Evolutionary conservation across 2,888 invertebrate species (phyloP).

Genomic region (Stramonita haemastoma): DNA sequence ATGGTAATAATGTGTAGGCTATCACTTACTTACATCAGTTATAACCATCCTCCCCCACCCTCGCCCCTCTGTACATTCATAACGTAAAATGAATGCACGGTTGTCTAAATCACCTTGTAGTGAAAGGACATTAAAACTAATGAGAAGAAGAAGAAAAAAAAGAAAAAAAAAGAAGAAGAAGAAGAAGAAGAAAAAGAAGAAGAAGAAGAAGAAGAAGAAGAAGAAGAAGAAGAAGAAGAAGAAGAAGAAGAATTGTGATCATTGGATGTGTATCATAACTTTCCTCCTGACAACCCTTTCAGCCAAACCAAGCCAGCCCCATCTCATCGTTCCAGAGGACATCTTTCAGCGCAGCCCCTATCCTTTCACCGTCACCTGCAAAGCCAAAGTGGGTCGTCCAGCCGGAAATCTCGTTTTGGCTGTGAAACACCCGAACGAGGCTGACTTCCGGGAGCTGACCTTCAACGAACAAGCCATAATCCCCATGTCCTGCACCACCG

Average conservation of each 20-base stretch:
- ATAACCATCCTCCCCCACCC: no score
- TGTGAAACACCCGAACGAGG: constrained; percentile 32
- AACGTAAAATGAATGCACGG: no score
- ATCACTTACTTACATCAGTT: no score
- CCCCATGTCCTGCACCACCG: constrained; percentile 31
- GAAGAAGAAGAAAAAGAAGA: background rate
- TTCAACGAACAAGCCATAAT: constrained; percentile 34
- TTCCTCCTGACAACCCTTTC: background rate
- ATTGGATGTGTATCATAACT: background rate
- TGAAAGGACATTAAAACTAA: no score
- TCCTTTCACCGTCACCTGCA: constrained; percentile 34
- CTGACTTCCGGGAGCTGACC: constrained; percentile 28
- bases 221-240: background rate
- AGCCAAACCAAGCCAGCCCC: constrained; percentile 35
- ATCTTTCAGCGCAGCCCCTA: background rate
- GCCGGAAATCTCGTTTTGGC: constrained; percentile 35
- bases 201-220: background rate
- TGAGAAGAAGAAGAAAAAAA: background rate
- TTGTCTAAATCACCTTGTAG: no score
- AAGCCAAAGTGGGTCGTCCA: constrained; percentile 44
- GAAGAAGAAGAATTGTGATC: background rate
- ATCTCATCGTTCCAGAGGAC: constrained; percentile 5
- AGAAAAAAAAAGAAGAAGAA: background rate
- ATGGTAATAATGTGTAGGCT: no score
- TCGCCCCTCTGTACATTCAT: no score